Evolutionary conservation across 2,797 vertebrate genomes (phyloP).

Genomic region (Pseudocheirus occidentalis): DNA sequence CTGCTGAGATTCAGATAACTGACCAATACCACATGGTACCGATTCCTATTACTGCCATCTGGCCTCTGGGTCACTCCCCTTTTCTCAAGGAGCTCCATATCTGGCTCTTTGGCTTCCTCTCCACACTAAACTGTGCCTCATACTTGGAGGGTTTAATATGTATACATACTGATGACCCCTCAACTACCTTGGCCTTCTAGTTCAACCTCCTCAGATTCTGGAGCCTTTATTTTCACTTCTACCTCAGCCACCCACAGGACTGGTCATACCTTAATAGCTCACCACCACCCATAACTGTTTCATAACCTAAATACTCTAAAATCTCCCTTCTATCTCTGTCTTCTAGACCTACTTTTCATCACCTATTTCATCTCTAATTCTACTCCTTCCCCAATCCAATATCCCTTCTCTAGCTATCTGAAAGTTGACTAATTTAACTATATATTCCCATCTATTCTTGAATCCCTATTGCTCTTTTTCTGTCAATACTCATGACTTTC

Average conservation of each 20-base stretch:
- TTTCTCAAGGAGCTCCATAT: neutral
- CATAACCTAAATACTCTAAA: neutral
- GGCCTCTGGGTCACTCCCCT: neutral
- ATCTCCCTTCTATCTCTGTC: neutral
- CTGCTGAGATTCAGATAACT: neutral
- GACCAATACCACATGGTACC: neutral
- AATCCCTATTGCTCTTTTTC: neutral
- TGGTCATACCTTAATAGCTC: neutral
- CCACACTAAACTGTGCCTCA: neutral
- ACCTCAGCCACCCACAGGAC: neutral
- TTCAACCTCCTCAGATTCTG: neutral
- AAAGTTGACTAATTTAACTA: neutral
- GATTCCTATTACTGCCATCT: neutral
- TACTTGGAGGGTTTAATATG: neutral
- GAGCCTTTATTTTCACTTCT: neutral
- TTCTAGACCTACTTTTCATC: neutral
- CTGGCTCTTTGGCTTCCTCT: neutral
- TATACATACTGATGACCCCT: neutral
- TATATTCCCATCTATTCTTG: neutral
- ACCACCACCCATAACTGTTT: neutral
- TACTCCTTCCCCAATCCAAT: neutral
- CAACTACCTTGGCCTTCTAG: neutral
- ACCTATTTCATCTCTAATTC: neutral
- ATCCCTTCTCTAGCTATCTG: neutral
- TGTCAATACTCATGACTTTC: neutral